These are phyloP conservation scores for Cheilinus undulatus DNA, from an alignment of 2,113 vertebrate genomes.

Conservation along the genomic window DNA sequence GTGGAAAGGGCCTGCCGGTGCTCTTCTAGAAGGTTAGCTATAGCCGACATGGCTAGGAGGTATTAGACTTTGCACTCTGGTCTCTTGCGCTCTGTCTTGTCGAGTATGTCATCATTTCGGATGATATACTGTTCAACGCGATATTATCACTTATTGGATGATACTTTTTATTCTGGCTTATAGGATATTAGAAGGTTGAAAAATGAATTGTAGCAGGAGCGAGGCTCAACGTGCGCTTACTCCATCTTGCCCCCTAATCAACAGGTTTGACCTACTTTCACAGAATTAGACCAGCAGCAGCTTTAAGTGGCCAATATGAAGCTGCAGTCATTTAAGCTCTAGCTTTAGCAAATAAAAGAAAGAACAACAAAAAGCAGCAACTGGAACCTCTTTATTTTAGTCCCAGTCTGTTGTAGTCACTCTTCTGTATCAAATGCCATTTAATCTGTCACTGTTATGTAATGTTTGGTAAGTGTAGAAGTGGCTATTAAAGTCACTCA, in stretches of 20 bases:
- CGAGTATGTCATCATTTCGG: too few relatives aligned
- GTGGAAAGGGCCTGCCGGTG: too few relatives aligned
- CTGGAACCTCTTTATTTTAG: background rate
- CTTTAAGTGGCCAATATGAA: slow-evolving; percentile 33
- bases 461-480: background rate
- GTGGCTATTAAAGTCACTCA: background rate
- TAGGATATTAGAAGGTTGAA: too few relatives aligned
- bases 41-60: too few relatives aligned
- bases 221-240: too few relatives aligned
- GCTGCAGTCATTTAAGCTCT: slow-evolving; percentile 11
- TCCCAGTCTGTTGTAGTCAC: background rate
- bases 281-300: slow-evolving; percentile 40
- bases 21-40: too few relatives aligned
- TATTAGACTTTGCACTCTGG: too few relatives aligned
- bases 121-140: too few relatives aligned
- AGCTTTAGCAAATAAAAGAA: background rate
- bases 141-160: too few relatives aligned
- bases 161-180: too few relatives aligned
- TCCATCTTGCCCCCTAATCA: background rate
- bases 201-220: too few relatives aligned
- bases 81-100: too few relatives aligned
- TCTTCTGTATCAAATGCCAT: background rate
- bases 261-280: slow-evolving; percentile 62
- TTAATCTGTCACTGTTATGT: background rate
- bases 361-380: background rate